These are phyloP conservation scores for Seira ritae DNA, from an alignment of 2,888 invertebrate species.

Conservation along the genomic window DNA sequence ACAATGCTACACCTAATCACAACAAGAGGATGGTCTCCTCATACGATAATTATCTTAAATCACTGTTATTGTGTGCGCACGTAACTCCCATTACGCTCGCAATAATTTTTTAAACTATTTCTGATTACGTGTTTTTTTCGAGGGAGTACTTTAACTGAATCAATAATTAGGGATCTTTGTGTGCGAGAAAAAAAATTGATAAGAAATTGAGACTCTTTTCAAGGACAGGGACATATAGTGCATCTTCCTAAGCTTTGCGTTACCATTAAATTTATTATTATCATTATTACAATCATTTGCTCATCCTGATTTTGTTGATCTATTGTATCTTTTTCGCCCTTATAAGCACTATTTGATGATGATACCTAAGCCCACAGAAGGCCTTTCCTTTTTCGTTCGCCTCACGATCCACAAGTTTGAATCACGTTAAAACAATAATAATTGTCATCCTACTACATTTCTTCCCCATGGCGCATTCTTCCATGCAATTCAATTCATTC, in stretches of 20 bases:
- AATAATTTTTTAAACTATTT: neutral
- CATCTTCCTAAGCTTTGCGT: neutral
- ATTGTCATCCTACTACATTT: neutral
- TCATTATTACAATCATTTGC: neutral
- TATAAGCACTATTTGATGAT: neutral
- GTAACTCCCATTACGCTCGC: constrained; percentile 2
- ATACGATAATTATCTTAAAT: constrained; percentile 1
- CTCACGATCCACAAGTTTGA: neutral
- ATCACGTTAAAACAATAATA: constrained; percentile 11
- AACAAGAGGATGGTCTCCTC: neutral
- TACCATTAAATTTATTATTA: constrained; percentile 5
- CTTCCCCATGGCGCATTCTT: neutral
- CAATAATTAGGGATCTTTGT: neutral
- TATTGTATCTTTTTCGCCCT: neutral
- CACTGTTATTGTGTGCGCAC: neutral
- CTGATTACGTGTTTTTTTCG: neutral
- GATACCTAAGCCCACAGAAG: neutral
- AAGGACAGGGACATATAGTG: neutral
- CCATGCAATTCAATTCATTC: neutral
- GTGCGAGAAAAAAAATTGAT: neutral
- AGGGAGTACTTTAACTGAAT: constrained; percentile 1
- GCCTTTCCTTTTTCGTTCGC: neutral
- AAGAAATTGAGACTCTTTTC: neutral
- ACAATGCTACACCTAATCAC: constrained; percentile 5
- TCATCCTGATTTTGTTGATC: neutral